phyloP scores from a whole-genome alignment of 2,888 invertebrate genomes.

The Aricia artaxerxes region DNA sequence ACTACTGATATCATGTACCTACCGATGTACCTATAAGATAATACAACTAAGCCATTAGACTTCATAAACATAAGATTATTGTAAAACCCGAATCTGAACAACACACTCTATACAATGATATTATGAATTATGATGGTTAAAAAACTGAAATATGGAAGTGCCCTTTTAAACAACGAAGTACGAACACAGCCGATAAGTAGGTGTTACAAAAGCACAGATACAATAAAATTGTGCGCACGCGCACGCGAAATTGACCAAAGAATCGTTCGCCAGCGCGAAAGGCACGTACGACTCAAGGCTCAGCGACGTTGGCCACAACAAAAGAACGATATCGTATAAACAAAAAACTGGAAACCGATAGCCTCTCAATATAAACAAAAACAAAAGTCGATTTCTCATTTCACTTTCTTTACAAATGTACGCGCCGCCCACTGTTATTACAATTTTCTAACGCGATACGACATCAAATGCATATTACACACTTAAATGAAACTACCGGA shows the following conservation, averaged over 20 bases:
- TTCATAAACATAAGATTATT: not conserved
- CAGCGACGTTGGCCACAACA: conserved; percentile 6
- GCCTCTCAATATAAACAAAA: conserved; percentile 8
- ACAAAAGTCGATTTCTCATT: conserved; percentile 51
- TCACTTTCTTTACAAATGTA: conserved; percentile 62
- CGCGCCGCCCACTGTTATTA: conserved; percentile 51
- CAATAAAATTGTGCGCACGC: conserved; percentile 19
- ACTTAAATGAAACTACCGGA: conserved; percentile 39
- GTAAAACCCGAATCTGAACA: too few relatives aligned
- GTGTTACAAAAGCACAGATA: conserved; percentile 11
- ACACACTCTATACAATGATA: too few relatives aligned
- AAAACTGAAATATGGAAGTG: not conserved
- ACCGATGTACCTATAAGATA: not conserved
- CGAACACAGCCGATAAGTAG: not conserved
- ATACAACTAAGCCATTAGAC: not conserved
- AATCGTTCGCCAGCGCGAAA: conserved; percentile 7
- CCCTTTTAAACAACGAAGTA: not conserved
- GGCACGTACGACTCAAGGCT: conserved; percentile 13
- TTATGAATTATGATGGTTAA: not conserved
- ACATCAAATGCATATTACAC: conserved; percentile 47
- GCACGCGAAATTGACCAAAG: conserved; percentile 1
- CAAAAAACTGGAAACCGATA: conserved; percentile 17
- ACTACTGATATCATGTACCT: not conserved
- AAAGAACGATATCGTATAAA: conserved; percentile 6
- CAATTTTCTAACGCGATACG: conserved; percentile 55